These are phyloP conservation scores for Procambarus clarkii DNA, from an alignment of 1,140 invertebrate genomes.

Conservation along the genomic window DNA sequence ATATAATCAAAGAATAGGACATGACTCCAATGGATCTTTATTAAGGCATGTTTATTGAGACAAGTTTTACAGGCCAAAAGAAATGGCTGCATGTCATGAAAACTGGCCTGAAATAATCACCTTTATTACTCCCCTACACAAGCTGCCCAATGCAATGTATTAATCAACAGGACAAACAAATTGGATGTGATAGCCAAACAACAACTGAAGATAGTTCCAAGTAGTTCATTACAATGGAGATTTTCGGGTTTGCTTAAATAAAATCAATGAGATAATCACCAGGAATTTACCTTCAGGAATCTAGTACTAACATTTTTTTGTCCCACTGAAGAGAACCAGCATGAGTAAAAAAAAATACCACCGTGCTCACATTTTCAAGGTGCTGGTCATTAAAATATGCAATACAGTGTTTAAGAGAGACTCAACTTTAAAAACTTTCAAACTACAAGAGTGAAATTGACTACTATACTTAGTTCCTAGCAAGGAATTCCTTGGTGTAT, in stretches of 20 bases:
- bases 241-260: neutral
- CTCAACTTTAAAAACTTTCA: neutral
- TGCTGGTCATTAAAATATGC: neutral
- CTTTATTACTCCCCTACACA: constrained; percentile 56
- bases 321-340: constrained; percentile 13
- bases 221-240: neutral
- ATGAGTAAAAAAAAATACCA: neutral
- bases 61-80: constrained; percentile 58
- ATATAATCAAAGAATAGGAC: constrained; percentile 55
- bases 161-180: constrained; percentile 16
- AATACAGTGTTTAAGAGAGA: neutral
- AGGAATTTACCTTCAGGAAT: neutral
- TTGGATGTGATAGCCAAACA: neutral
- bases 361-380: constrained; percentile 38
- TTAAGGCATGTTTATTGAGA: constrained; percentile 23
- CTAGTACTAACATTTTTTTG: neutral
- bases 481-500: neutral
- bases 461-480: constrained; percentile 10
- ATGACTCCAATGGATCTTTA: constrained; percentile 68
- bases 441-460: constrained; percentile 4
- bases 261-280: neutral
- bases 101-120: constrained; percentile 60
- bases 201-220: neutral
- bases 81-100: constrained; percentile 70
- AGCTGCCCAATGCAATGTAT: constrained; percentile 51